These are phyloP conservation scores for Silurus asotus DNA, from an alignment of 2,113 vertebrate genomes.

Conservation along the genomic window DNA sequence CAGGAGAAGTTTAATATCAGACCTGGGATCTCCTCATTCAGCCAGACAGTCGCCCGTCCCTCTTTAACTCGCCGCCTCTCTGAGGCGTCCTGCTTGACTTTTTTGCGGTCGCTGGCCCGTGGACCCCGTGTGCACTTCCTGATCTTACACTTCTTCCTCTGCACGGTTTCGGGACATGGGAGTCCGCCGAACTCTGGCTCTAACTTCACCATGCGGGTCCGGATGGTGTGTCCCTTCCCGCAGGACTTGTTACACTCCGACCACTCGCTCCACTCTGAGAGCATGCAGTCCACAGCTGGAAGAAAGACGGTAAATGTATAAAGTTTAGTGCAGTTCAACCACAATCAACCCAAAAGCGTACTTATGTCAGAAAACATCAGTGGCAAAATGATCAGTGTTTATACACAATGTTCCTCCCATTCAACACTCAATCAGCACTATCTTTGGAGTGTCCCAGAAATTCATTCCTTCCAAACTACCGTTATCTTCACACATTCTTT, in stretches of 20 bases:
- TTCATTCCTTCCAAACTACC: too few species aligned
- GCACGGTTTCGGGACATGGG: slow-evolving; percentile 87
- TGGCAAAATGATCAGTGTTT: too few species aligned
- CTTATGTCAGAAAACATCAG: too few species aligned
- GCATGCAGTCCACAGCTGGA: slow-evolving; percentile 86
- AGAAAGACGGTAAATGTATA: background rate
- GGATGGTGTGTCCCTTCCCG: slow-evolving; percentile 91
- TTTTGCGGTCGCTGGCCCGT: slow-evolving; percentile 70
- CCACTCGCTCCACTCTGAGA: slow-evolving; percentile 92
- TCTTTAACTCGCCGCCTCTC: slow-evolving; percentile 40
- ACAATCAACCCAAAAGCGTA: too few species aligned
- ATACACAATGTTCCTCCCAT: too few species aligned
- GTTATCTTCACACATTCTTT: too few species aligned
- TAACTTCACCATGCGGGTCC: slow-evolving; percentile 88
- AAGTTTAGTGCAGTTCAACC: background rate
- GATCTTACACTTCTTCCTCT: slow-evolving; percentile 88
- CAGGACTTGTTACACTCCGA: slow-evolving; percentile 95
- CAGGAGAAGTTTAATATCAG: background rate
- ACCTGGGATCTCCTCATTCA: slow-evolving; percentile 40
- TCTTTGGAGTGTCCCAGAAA: too few species aligned
- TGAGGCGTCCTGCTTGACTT: slow-evolving; percentile 40
- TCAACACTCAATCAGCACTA: too few species aligned
- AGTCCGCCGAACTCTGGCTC: slow-evolving; percentile 89
- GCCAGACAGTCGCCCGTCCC: background rate
- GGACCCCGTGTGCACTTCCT: slow-evolving; percentile 84